Evolutionary conservation across 2,888 invertebrate species (phyloP).

Genomic region (Tineola bisselliella): DNA sequence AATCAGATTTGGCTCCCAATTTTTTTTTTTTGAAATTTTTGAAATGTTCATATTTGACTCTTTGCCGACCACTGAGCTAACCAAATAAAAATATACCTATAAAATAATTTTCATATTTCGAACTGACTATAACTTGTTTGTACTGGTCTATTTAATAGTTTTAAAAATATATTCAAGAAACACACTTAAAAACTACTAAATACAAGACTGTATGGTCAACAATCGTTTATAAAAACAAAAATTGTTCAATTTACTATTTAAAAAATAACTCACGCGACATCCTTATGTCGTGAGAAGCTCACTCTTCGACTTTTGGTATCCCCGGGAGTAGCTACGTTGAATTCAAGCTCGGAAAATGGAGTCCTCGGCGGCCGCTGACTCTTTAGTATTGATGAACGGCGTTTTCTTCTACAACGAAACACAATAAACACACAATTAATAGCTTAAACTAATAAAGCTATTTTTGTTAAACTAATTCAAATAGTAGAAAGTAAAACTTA

Average conservation of each 20-base stretch:
- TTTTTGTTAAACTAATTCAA: not conserved
- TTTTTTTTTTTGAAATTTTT: no score
- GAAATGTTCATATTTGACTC: no score
- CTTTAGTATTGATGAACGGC: constrained; percentile 55
- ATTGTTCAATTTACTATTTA: not conserved
- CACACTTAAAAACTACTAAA: not conserved
- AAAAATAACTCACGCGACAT: constrained; percentile 45
- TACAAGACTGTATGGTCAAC: not conserved
- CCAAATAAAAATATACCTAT: no score
- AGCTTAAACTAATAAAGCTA: no score
- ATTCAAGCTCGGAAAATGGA: constrained; percentile 55
- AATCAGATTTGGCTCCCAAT: no score
- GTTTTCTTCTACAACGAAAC: constrained; percentile 44
- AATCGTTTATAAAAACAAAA: not conserved
- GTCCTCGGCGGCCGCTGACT: constrained; percentile 48
- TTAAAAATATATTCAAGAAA: no score
- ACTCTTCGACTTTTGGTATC: constrained; percentile 50
- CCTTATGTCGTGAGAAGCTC: constrained; percentile 49
- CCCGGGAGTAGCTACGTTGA: constrained; percentile 56
- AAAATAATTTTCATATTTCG: no score
- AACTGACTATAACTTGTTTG: no score
- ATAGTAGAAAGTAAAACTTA: not conserved
- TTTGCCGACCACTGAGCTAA: no score
- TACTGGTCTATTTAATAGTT: no score
- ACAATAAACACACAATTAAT: no score